Base-by-base conservation (phyloP, 2,113 vertebrate species). In the Tretioscincus oriximinensis region DNA sequence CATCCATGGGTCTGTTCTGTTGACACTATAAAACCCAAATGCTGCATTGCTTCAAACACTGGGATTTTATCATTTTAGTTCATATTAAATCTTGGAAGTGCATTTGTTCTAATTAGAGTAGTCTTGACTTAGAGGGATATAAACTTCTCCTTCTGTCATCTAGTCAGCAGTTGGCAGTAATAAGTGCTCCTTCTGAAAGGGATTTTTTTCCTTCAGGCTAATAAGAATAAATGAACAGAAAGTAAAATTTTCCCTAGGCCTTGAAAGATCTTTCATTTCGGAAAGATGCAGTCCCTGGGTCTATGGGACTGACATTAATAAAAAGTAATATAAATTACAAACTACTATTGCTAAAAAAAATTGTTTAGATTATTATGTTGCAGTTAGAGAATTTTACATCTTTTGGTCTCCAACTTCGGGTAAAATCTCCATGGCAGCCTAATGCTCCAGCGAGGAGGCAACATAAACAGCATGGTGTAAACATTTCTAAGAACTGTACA, bases 61-160 rank as follows among this genome's bases (percentile, higher is more conserved):
- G 26, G 65, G 69, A 58, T 78, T 35, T 1, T n/a, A 82, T 86
- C 66, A 67, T 16, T 9, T 65, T 75, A n/a, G 31, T 67, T 47
- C 11, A 60, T 69, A 76, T 22, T 70, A 70, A 70, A 69, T 63
- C 16, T 24, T 63, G 12, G n/a, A 61, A 63, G 41, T 82, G 9
- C 54, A 82, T 82, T 76, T 82, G 35, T 70, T 61, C 54, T 82
- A 21, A 69, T 70, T 76, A 47, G 26, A 26, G 5, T n/a, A 76
- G 58, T 29, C 84, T 88, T 66, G 35, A 41, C 24, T 63, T 71
- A 70, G 82, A 31, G 68, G 79, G 26, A 1, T 6, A 84, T 21
- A 67, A 84, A 84, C 4, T 11, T 64, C 78, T 86, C 66, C 64
- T 85, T 77, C 18, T 22, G 78, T 81, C 66, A 71, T 4, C 4